phyloP scores from a whole-genome alignment of 2,888 invertebrate species.

The Scaptomyza tumidula region DNA sequence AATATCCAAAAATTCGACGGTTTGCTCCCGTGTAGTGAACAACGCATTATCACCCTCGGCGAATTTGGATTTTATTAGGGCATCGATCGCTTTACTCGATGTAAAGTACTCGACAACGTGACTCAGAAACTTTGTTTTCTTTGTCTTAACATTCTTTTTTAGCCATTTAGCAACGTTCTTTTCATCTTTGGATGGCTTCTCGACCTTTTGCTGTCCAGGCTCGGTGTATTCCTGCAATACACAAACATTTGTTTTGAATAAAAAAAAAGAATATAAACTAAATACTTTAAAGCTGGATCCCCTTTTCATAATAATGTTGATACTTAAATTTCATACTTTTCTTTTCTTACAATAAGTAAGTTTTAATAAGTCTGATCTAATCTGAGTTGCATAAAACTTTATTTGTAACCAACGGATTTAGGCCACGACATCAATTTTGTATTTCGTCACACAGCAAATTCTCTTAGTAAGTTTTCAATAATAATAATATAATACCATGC shows the following conservation, averaged over 20 bases:
- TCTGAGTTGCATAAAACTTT: constrained; percentile 10
- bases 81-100: constrained; percentile 95
- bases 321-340: too few species aligned
- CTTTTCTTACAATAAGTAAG: too few species aligned
- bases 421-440: constrained; percentile 70
- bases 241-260: not conserved
- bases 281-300: not conserved
- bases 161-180: constrained; percentile 97
- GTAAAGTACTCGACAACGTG: constrained; percentile 99
- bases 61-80: constrained; percentile 95
- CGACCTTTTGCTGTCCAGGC: constrained; percentile 86
- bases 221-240: constrained; percentile 83
- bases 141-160: constrained; percentile 95
- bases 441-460: constrained; percentile 53
- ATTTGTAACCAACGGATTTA: constrained; percentile 43
- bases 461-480: constrained; percentile 18
- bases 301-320: too few species aligned
- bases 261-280: not conserved
- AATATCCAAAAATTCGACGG: constrained; percentile 91
- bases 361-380: not conserved
- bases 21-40: constrained; percentile 92
- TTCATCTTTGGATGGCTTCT: constrained; percentile 95
- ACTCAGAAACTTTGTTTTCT: constrained; percentile 97
- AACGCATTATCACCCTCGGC: constrained; percentile 90
- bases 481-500: constrained; percentile 52